These are phyloP conservation scores for Zaprionus davidi DNA, from an alignment of 1,140 invertebrate genomes.

Conservation along the genomic window DNA sequence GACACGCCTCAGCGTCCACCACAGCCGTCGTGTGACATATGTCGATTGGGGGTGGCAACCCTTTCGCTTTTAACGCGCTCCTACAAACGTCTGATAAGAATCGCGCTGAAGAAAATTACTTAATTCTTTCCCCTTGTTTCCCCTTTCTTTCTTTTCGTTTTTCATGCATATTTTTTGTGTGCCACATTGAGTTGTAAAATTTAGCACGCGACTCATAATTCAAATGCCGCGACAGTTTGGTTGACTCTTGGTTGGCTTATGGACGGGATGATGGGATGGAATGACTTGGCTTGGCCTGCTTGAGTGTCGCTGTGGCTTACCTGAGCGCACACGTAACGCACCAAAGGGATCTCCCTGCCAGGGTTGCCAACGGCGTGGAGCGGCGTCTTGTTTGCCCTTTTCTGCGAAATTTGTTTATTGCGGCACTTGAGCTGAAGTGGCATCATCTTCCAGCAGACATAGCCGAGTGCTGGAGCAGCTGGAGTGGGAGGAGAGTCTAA, in stretches of 20 bases:
- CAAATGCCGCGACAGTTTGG: conserved; percentile 29
- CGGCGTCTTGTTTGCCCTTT: conserved; percentile 38
- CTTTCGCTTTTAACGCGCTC: conserved; percentile 44
- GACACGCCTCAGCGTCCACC: conserved; percentile 68
- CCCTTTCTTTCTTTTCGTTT: background rate
- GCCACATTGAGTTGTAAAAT: conserved; percentile 45
- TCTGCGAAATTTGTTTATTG: conserved; percentile 79
- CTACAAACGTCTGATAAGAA: conserved; percentile 55
- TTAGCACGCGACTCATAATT: conserved; percentile 53
- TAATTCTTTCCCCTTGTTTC: conserved; percentile 53
- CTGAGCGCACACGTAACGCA: conserved; percentile 58
- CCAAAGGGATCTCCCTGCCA: conserved; percentile 39
- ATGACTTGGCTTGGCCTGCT: background rate
- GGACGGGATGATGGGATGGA: too few relatives aligned
- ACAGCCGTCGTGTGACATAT: conserved; percentile 64
- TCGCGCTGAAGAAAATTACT: conserved; percentile 76
- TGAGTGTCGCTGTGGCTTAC: conserved; percentile 46
- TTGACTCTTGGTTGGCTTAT: conserved; percentile 9
- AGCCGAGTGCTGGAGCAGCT: conserved; percentile 8
- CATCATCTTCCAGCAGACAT: conserved; percentile 66
- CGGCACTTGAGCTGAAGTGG: conserved; percentile 79
- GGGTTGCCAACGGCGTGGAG: background rate
- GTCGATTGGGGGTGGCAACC: conserved; percentile 62
- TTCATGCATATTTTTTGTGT: conserved; percentile 6
- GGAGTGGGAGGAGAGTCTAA: conserved; percentile 12